Evolutionary conservation across 1,140 invertebrate genomes (phyloP), one percentile per base, ranked within the genome.

Genomic region (Drepana arcuata): DNA sequence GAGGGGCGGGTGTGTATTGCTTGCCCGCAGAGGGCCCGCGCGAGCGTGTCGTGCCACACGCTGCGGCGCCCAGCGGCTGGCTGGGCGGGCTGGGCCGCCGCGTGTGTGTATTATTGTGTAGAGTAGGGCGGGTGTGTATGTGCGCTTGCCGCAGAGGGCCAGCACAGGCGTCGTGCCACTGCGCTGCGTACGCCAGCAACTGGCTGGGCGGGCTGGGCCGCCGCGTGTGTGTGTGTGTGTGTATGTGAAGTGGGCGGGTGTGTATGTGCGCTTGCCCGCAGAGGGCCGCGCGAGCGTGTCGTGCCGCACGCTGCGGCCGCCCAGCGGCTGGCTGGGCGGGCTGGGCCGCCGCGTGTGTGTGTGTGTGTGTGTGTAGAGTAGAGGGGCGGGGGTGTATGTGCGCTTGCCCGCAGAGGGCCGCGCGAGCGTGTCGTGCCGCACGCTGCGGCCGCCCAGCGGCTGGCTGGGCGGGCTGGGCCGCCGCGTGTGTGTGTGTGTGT

Each of bases 121-220:
- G n/a, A n/a, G n/a, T n/a, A n/a, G n/a, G n/a, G n/a, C n/a, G n/a
- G n/a, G n/a, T n/a, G n/a, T n/a, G n/a, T n/a, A n/a, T n/a, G n/a
- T n/a, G n/a, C n/a, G n/a, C n/a, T n/a, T n/a, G n/a, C n/a, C n/a
- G 3, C 34, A 78, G 73, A 86, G 46, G 89, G 90, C 5, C 88
- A 91, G 88, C 92, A 34, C 86, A 81, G 10, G 84, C 96, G 14
- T 78, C 72, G 1, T 94, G 91, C 61, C 86, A 89, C 21, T n/a
- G 87, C 90, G 3, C 82, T 98, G 24, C 88, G 90, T 34, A 87
- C 90, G 2, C 93, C 7, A 90, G 93, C 42, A 93, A 95, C 9
- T 94, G 95, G 18, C 18, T 21, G 18, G 18, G 18, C 18, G 9
- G 18, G 9, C n/a, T n/a, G n/a, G n/a, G n/a, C n/a, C n/a, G n/a